Percentiles rank a stretch among this genome's conserved stretches.
phyloP scores from a whole-genome alignment of 2,888 invertebrate genomes.

The Scotopteryx bipunctaria region DNA sequence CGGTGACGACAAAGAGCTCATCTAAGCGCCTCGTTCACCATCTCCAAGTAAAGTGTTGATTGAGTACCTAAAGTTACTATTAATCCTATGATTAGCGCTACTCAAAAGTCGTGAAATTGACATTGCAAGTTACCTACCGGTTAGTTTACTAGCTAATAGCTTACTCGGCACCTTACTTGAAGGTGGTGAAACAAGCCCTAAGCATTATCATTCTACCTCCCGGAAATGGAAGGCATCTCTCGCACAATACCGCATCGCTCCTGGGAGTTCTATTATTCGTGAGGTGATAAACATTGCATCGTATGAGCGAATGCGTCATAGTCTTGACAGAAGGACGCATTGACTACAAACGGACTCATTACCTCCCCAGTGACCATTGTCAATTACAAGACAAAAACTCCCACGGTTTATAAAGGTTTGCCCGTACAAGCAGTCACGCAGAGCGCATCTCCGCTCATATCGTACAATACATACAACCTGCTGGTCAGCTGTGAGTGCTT shows the following conservation, averaged over 20 bases:
- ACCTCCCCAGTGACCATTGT: constrained; percentile 77
- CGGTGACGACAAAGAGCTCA: constrained; percentile 21
- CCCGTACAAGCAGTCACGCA: constrained; percentile 65
- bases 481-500: constrained; percentile 53
- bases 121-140: no score
- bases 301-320: constrained; percentile 66
- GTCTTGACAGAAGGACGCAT: constrained; percentile 72
- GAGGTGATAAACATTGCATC: constrained; percentile 65
- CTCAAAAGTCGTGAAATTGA: no score
- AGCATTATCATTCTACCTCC: constrained; percentile 14
- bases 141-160: no score
- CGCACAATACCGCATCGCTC: constrained; percentile 39
- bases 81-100: no score
- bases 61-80: no score
- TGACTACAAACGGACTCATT: constrained; percentile 80
- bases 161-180: no score
- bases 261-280: constrained; percentile 50
- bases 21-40: no score
- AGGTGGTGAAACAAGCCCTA: background rate
- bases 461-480: constrained; percentile 46
- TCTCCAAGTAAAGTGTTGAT: no score
- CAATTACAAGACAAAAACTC: constrained; percentile 79
- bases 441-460: constrained; percentile 72
- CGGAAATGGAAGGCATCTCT: constrained; percentile 39
- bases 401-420: constrained; percentile 80